These are phyloP conservation scores for Parambassis ranga DNA, from an alignment of 2,797 vertebrate genomes.

Conservation along the genomic window DNA sequence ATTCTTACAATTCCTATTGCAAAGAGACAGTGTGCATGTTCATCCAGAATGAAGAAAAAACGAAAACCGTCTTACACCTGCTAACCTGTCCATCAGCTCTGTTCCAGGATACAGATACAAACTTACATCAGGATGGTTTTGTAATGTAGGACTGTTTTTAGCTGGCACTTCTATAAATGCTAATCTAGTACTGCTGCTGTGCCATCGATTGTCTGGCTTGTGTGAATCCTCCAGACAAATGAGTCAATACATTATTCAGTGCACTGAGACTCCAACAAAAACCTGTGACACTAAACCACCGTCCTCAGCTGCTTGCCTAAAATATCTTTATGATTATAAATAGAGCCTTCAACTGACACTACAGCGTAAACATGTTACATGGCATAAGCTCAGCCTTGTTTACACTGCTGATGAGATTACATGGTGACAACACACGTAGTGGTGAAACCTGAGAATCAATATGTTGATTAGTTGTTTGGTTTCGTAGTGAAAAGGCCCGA, in stretches of 20 bases:
- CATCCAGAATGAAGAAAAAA: neutral
- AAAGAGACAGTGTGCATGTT: neutral
- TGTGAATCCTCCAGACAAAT: slow-evolving; percentile 44
- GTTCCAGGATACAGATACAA: neutral
- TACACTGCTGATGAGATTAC: neutral
- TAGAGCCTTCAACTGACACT: neutral
- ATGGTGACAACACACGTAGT: neutral
- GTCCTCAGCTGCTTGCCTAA: neutral
- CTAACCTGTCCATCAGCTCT: neutral
- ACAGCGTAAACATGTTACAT: neutral
- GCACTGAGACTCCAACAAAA: slow-evolving; percentile 27
- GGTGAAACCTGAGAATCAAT: neutral
- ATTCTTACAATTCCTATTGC: too few species aligned
- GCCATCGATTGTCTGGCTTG: slow-evolving; percentile 49
- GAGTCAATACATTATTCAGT: slow-evolving; percentile 57
- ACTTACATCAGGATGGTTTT: slow-evolving; percentile 12
- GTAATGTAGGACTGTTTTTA: neutral
- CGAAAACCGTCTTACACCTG: neutral
- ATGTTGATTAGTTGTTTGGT: neutral
- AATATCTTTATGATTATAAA: slow-evolving; percentile 7
- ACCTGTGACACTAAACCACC: slow-evolving; percentile 20
- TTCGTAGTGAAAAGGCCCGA: neutral
- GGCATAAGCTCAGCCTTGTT: neutral
- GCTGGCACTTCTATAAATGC: slow-evolving; percentile 29
- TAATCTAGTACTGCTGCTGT: slow-evolving; percentile 30